Conservation (phyloP, 2,797 vertebrate genomes). For the Coregonus sp. region DNA sequence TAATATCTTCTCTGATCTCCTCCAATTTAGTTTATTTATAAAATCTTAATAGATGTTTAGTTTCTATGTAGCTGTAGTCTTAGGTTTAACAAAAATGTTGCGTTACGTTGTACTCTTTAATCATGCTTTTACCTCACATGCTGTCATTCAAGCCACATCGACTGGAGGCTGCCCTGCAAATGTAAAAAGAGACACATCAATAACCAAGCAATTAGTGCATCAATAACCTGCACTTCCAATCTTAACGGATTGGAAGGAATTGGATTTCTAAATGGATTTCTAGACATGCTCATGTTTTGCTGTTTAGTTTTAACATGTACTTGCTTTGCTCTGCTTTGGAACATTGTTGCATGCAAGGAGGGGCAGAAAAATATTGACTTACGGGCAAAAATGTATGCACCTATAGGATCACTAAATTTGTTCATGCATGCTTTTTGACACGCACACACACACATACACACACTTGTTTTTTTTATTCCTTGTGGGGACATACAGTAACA, state of each 20-base stretch:
- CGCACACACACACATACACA: background rate
- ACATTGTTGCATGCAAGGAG: constrained; percentile 35
- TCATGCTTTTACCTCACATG: constrained; percentile 55
- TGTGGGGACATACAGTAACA: background rate
- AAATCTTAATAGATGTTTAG: background rate
- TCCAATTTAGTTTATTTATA: background rate
- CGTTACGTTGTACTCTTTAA: constrained; percentile 37
- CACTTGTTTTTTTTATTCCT: too few species aligned
- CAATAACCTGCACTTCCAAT: constrained; percentile 74
- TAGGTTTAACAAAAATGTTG: constrained; percentile 37
- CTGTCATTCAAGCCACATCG: constrained; percentile 58
- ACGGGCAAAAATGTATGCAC: constrained; percentile 31
- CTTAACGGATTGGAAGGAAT: constrained; percentile 73
- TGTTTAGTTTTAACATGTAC: constrained; percentile 59
- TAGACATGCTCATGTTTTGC: constrained; percentile 66
- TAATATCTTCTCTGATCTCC: background rate
- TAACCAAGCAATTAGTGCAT: constrained; percentile 76
- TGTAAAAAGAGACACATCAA: constrained; percentile 74
- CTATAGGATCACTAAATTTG: background rate
- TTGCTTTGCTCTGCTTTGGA: constrained; percentile 51
- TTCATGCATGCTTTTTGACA: background rate
- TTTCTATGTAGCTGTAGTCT: constrained; percentile 22
- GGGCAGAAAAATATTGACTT: constrained; percentile 43
- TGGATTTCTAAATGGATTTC: constrained; percentile 71
- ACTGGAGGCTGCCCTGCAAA: constrained; percentile 65